Conservation (phyloP, 2,888 invertebrate genomes). For the Erebia palarica region DNA sequence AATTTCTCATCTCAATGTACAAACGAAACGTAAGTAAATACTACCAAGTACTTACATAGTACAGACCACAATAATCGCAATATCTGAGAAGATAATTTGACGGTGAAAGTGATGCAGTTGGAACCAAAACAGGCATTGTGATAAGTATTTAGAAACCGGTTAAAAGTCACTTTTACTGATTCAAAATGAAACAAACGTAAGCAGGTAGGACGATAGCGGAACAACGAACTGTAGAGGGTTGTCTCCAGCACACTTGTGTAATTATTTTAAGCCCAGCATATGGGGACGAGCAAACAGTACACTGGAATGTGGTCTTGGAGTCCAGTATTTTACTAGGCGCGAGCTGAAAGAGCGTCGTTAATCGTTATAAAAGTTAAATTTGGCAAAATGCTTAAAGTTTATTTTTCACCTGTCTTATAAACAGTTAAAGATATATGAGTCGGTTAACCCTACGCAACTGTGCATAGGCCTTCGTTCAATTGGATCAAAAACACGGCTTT, state of each 20-base stretch:
- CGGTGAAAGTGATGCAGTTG: constrained; percentile 65
- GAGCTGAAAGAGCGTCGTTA: constrained; percentile 1
- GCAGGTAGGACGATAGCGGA: constrained; percentile 52
- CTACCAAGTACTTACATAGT: constrained; percentile 4
- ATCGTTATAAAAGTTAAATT: constrained; percentile 8
- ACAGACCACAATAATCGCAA: constrained; percentile 22
- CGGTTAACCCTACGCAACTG: background rate
- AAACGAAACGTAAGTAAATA: constrained; percentile 9
- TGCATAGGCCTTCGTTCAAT: background rate
- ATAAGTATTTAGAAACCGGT: constrained; percentile 57
- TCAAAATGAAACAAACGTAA: constrained; percentile 35
- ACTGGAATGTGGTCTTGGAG: constrained; percentile 61
- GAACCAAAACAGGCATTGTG: constrained; percentile 42
- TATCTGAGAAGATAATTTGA: constrained; percentile 41
- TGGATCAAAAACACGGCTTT: background rate
- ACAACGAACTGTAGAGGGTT: constrained; percentile 64
- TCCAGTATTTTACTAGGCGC: constrained; percentile 7
- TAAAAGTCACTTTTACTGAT: constrained; percentile 45
- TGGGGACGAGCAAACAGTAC: constrained; percentile 64
- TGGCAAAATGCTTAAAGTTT: background rate
- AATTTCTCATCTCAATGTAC: constrained; percentile 17
- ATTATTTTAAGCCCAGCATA: constrained; percentile 77
- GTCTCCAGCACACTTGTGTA: constrained; percentile 71
- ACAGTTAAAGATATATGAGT: constrained; percentile 4
- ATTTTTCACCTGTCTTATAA: constrained; percentile 3